Conservation (phyloP, 2,113 vertebrate species). For the Alosa alosa region DNA sequence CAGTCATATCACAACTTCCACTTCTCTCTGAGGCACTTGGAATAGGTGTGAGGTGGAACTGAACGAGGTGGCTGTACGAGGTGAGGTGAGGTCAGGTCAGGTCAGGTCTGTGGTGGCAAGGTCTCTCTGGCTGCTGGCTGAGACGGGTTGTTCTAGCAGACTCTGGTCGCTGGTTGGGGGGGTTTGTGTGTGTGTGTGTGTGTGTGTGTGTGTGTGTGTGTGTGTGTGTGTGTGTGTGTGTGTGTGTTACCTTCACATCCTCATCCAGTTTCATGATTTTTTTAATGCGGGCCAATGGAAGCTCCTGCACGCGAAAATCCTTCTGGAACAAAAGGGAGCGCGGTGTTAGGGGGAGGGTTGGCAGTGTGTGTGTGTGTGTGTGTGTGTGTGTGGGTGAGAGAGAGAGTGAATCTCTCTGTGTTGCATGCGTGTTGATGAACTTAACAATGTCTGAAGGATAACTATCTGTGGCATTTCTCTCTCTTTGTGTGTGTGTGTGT, state of each 20-base stretch:
- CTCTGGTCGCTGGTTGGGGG: not conserved
- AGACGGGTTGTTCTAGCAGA: not conserved
- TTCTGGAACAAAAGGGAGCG: slow-evolving; percentile 79
- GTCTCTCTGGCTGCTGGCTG: not conserved
- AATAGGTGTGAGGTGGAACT: too few relatives aligned
- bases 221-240: too few relatives aligned
- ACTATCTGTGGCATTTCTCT: too few relatives aligned
- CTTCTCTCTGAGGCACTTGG: too few relatives aligned
- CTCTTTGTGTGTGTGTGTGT: not conserved
- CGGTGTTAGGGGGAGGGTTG: not conserved
- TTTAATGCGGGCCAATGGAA: slow-evolving; percentile 96
- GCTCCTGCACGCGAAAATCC: slow-evolving; percentile 96
- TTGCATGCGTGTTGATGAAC: too few relatives aligned
- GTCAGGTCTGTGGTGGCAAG: too few relatives aligned
- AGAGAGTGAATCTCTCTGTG: too few relatives aligned
- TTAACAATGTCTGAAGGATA: too few relatives aligned
- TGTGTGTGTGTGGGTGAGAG: not conserved
- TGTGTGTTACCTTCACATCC: slow-evolving; percentile 87
- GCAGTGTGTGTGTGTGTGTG: not conserved
- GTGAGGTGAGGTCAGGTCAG: too few relatives aligned
- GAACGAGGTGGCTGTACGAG: too few relatives aligned
- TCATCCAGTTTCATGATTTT: slow-evolving; percentile 99
- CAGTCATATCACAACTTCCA: too few relatives aligned
- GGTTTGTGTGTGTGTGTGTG: not conserved
- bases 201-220: not conserved